A percentile compares a stretch with the other conserved stretches of the same genome.
Evolutionary conservation across 2,797 vertebrate species (phyloP).

Genomic region (Chrysolophus pictus): DNA sequence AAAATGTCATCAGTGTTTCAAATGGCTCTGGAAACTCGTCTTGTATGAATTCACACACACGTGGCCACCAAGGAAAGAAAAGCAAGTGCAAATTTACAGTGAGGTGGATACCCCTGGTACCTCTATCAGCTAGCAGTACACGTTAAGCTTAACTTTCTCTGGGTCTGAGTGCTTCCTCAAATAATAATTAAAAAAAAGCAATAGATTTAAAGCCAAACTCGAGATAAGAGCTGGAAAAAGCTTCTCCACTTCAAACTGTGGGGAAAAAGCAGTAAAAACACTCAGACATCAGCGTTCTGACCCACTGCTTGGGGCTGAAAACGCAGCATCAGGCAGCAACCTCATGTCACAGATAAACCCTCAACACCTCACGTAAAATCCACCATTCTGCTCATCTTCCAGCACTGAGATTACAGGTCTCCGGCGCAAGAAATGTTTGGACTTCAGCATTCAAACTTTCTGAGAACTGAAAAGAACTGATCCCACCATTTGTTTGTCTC

Average conservation of each 20-base stretch:
- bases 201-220: background rate
- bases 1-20: background rate
- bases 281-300: background rate
- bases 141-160: background rate
- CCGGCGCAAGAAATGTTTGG: constrained; percentile 59
- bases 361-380: background rate
- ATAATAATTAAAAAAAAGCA: background rate
- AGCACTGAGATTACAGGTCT: constrained; percentile 10
- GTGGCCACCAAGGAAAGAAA: background rate
- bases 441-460: constrained; percentile 50
- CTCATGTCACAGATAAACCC: background rate
- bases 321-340: constrained; percentile 46
- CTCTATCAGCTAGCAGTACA: background rate
- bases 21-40: background rate
- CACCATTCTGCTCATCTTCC: background rate
- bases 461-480: background rate
- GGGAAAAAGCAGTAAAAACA: constrained; percentile 1
- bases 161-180: background rate
- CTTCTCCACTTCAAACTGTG: background rate
- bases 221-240: background rate
- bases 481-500: background rate
- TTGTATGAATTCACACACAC: background rate
- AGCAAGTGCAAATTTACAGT: background rate
- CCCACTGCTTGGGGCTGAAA: background rate
- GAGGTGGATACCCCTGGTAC: background rate